Evolutionary conservation across 1,140 invertebrate species (phyloP).

Genomic region (Drosophila arizonae): DNA sequence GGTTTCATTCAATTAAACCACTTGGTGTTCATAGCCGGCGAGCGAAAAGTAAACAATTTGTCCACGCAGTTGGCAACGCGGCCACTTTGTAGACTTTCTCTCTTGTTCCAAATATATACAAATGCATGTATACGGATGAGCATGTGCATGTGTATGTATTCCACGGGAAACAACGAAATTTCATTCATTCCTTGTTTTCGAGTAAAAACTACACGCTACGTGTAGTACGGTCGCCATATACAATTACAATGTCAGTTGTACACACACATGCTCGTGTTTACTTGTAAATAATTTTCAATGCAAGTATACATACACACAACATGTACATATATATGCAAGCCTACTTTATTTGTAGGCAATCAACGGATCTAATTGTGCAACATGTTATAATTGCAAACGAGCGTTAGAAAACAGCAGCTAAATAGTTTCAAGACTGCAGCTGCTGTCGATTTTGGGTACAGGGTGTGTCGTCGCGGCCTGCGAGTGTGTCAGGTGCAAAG

Average conservation of each 20-base stretch:
- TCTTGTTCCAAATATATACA: constrained; percentile 57
- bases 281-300: constrained; percentile 12
- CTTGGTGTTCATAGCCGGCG: constrained; percentile 23
- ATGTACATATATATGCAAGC: too few species aligned
- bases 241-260: constrained; percentile 43
- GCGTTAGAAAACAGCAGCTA: constrained; percentile 3
- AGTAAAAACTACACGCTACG: constrained; percentile 65
- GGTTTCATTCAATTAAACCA: constrained; percentile 19
- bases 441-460: constrained; percentile 24
- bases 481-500: constrained; percentile 61
- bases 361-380: constrained; percentile 32
- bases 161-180: constrained; percentile 65
- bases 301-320: not conserved
- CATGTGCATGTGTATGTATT: constrained; percentile 38
- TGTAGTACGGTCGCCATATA: constrained; percentile 51
- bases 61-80: constrained; percentile 43
- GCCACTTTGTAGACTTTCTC: constrained; percentile 68
- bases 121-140: constrained; percentile 9
- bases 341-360: not conserved
- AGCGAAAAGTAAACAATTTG: constrained; percentile 48
- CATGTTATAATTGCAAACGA: constrained; percentile 15
- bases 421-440: constrained; percentile 18
- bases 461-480: constrained; percentile 40
- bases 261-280: not conserved
- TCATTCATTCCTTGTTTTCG: constrained; percentile 76